phyloP scores from a whole-genome alignment of 2,797 vertebrate species.

The Cyprinodon diabolis region DNA sequence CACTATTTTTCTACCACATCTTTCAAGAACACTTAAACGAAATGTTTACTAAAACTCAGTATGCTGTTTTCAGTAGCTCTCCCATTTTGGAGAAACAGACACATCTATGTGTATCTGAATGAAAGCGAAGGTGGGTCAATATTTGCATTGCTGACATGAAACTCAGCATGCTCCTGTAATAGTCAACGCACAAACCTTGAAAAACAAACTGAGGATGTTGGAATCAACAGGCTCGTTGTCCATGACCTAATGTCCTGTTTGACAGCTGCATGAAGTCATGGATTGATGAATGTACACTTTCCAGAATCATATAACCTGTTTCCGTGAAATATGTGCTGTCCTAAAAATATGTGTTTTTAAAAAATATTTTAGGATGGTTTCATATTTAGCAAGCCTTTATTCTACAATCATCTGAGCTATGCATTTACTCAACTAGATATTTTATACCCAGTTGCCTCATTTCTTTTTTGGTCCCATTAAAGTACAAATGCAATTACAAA shows the following conservation, averaged over 20 bases:
- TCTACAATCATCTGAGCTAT: constrained; percentile 21
- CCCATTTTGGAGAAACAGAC: constrained; percentile 47
- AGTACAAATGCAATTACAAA: constrained; percentile 14
- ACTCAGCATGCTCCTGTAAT: constrained; percentile 33
- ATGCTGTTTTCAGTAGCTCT: constrained; percentile 25
- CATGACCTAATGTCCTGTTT: constrained; percentile 30
- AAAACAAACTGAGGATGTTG: constrained; percentile 53
- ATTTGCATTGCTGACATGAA: constrained; percentile 56
- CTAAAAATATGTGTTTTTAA: constrained; percentile 19
- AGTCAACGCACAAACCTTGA: constrained; percentile 25
- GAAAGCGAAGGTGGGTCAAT: constrained; percentile 49
- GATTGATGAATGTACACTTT: constrained; percentile 50
- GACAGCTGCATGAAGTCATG: constrained; percentile 46
- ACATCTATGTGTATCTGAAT: constrained; percentile 29
- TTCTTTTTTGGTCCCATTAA: constrained; percentile 18
- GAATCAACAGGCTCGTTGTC: constrained; percentile 57
- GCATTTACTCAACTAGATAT: background rate
- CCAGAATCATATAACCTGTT: constrained; percentile 43
- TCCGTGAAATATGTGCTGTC: constrained; percentile 31
- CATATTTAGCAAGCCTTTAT: constrained; percentile 6
- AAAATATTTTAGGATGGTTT: constrained; percentile 25
- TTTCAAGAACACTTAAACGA: constrained; percentile 1
- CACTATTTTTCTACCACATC: constrained; percentile 8
- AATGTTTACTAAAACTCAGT: constrained; percentile 20
- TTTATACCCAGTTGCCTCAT: background rate